Evolutionary conservation across 1,140 invertebrate genomes (phyloP).

Genomic region (Drosophila lacertosa): DNA sequence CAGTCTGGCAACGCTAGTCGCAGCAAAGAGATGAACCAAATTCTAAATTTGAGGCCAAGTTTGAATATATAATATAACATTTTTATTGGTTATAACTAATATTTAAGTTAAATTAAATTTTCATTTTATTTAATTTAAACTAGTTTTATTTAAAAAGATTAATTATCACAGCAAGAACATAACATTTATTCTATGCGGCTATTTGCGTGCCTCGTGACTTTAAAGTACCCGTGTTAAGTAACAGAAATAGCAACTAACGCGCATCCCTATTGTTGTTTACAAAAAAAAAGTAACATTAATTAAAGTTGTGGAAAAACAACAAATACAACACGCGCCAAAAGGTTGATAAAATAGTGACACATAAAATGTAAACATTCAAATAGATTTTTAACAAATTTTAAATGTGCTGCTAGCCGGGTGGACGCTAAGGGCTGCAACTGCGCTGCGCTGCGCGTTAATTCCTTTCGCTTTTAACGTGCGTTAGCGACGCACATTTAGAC

Average conservation of each 20-base stretch:
- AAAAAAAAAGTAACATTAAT: slow-evolving; percentile 50
- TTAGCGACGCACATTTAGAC: slow-evolving; percentile 45
- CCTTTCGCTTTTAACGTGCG: slow-evolving; percentile 48
- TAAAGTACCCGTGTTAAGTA: neutral
- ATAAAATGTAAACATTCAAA: slow-evolving; percentile 35
- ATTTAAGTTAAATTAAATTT: no score
- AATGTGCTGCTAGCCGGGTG: slow-evolving; percentile 3
- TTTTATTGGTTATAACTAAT: no score
- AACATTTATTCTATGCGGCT: no score
- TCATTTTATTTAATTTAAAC: no score
- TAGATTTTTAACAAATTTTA: neutral
- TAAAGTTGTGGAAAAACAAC: slow-evolving; percentile 41
- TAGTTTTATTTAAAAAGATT: no score
- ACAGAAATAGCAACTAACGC: slow-evolving; percentile 4
- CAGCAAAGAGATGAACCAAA: neutral
- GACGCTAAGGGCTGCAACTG: neutral
- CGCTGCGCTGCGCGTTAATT: slow-evolving; percentile 21
- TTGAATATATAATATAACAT: no score
- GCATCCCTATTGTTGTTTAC: slow-evolving; percentile 51
- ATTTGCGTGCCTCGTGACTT: slow-evolving; percentile 8
- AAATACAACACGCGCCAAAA: slow-evolving; percentile 22
- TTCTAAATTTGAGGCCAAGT: no score
- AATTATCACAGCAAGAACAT: no score
- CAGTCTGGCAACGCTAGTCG: slow-evolving; percentile 20
- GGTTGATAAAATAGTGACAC: slow-evolving; percentile 7